Base-by-base conservation (phyloP, 2,113 vertebrate species). In the Geococcyx californianus region DNA sequence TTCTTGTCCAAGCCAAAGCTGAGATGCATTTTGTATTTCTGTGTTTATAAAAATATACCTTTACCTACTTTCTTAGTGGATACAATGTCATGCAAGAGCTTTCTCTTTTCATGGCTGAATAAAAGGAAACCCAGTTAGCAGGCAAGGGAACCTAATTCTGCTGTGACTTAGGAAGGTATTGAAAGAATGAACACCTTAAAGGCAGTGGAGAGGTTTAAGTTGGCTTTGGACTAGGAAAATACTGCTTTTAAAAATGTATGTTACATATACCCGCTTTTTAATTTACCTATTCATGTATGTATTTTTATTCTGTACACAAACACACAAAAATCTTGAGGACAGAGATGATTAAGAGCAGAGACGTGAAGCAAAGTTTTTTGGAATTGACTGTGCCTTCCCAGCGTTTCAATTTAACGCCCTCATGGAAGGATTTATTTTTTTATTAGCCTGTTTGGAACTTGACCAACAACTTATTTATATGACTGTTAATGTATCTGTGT, bases 11-110 rank as follows among this genome's bases (percentile, higher is more conserved):
- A 89, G 82, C 69, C 56, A 79, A 77, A 86, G 51, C 68, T 86
- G 74, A 95, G 66, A 24, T 79, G 56, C 23, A 17, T 76, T 93
- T 91, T 74, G n/a, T 49, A 20, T 85, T 82, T 59, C 8, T 66
- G 14, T 74, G 9, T 63, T 29, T 86, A 31, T 94, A 94, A 96
- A 95, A 96, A 96, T 68, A 21, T 2, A n/a, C 38, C 60, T 92
- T 84, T 40, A 56, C 60, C 47, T 84, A 44, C 67, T 87, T 93
- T 70, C 20, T 76, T 56, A 31, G 11, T n/a, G 56, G 47, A 23
- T 77, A 38, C 36, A 49, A 6, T 68, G 58, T 73, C 33, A 25
- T 36, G 20, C 21, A 33, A 70, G 85, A 77, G 29, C 12, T 55
- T 86, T 90, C 21, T 67, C 34, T 88, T 81, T 92, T 86, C 9